These are phyloP conservation scores for Glareola pratincola DNA, from an alignment of 2,113 vertebrate genomes.

Conservation along the genomic window DNA sequence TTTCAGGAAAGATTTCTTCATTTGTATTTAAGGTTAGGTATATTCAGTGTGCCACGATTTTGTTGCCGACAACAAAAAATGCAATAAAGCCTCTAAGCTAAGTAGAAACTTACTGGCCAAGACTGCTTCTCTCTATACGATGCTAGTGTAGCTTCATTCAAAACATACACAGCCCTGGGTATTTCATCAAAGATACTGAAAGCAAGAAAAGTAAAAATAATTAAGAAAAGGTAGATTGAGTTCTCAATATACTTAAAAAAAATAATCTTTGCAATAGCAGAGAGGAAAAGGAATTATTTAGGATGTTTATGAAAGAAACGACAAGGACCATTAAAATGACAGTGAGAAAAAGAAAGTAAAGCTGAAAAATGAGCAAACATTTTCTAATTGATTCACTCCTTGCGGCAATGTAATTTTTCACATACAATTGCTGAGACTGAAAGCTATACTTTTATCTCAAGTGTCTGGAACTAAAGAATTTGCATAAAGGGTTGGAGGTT, in stretches of 20 bases:
- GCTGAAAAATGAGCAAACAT: background rate
- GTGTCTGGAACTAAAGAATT: background rate
- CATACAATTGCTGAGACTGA: background rate
- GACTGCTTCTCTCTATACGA: fast-evolving
- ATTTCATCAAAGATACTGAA: background rate
- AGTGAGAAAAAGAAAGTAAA: background rate
- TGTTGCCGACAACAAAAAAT: background rate
- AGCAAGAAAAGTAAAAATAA: background rate
- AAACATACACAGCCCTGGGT: background rate
- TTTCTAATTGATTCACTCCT: background rate
- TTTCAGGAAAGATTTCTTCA: background rate
- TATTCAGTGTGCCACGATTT: background rate
- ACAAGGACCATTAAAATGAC: background rate
- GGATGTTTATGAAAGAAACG: background rate
- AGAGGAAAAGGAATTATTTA: background rate
- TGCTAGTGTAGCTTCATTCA: background rate
- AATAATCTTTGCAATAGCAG: background rate
- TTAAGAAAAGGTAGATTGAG: background rate
- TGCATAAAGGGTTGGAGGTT: background rate
- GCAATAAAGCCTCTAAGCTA: background rate
- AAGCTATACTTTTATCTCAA: background rate
- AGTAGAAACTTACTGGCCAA: background rate
- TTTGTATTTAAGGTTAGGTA: background rate
- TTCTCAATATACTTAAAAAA: background rate
- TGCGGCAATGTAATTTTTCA: background rate